These are phyloP conservation scores for Urosaurus nigricauda DNA, from an alignment of 2,797 vertebrate genomes.

Conservation along the genomic window DNA sequence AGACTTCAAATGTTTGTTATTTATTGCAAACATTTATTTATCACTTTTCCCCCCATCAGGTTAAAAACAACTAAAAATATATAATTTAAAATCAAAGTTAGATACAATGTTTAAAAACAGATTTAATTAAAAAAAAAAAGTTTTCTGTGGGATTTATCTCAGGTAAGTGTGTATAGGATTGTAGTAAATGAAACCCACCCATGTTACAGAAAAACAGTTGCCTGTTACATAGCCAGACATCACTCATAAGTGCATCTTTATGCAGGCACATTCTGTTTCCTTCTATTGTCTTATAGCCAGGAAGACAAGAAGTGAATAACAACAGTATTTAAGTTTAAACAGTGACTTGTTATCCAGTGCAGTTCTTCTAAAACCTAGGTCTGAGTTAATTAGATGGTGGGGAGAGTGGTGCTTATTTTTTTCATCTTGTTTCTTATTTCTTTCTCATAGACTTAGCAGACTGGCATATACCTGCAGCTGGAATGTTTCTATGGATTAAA, in stretches of 20 bases:
- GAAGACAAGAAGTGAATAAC: neutral
- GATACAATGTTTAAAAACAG: no score
- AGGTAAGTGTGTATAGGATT: neutral
- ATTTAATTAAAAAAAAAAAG: no score
- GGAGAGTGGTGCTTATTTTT: neutral
- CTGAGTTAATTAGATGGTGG: neutral
- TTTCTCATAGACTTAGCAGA: conserved; percentile 85
- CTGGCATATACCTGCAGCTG: conserved; percentile 90
- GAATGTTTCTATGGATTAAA: conserved; percentile 97
- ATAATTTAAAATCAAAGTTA: no score
- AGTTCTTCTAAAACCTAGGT: neutral
- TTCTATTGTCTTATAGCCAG: neutral
- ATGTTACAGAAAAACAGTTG: neutral
- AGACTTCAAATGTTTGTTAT: no score
- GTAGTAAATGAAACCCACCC: neutral
- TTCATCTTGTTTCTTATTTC: conserved; percentile 22
- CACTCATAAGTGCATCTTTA: neutral
- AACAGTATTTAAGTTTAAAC: neutral
- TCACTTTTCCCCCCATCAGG: no score
- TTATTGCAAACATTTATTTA: no score
- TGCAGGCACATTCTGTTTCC: neutral
- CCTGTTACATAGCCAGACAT: no score
- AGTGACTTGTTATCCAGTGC: neutral
- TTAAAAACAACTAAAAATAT: no score
- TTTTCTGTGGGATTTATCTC: neutral